Evolutionary conservation across 2,888 invertebrate genomes (phyloP).

Genomic region (Eubasilissa splendida): DNA sequence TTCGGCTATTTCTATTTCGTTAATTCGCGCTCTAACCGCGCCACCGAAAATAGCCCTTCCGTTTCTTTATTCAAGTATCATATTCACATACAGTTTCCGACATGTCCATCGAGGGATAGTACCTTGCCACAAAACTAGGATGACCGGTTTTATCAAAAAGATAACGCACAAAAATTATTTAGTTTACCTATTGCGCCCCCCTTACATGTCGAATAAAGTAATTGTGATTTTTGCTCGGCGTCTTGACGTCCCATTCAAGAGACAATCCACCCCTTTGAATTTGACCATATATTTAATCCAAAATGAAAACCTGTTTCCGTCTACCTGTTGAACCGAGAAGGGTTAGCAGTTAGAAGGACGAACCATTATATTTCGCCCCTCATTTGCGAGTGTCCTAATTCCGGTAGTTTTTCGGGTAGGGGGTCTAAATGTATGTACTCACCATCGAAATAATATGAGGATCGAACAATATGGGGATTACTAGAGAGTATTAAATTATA

Average conservation of each 20-base stretch:
- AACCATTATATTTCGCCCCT: conserved; percentile 34
- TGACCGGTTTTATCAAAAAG: conserved; percentile 57
- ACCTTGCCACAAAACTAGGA: conserved; percentile 52
- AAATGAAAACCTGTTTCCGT: conserved; percentile 57
- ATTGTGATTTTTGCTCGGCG: conserved; percentile 45
- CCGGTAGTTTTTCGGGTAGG: not conserved
- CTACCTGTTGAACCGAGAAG: conserved; percentile 55
- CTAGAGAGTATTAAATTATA: too few relatives aligned
- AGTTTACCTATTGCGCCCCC: conserved; percentile 23
- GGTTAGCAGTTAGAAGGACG: conserved; percentile 57
- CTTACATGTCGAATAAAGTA: conserved; percentile 3
- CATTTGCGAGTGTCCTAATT: conserved; percentile 50
- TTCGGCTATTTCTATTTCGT: conserved; percentile 68
- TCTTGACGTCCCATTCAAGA: conserved; percentile 50
- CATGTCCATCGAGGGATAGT: conserved; percentile 54
- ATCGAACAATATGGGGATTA: too few relatives aligned
- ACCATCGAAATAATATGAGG: too few relatives aligned
- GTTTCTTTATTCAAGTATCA: not conserved
- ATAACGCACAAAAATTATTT: conserved; percentile 33
- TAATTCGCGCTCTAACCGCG: conserved; percentile 61
- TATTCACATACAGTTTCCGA: conserved; percentile 21
- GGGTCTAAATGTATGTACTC: not conserved
- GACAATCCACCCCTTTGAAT: conserved; percentile 51
- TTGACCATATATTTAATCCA: conserved; percentile 55
- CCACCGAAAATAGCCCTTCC: conserved; percentile 23